Evolutionary conservation across 2,888 invertebrate genomes (phyloP).

Genomic region (Norana najaformis): DNA sequence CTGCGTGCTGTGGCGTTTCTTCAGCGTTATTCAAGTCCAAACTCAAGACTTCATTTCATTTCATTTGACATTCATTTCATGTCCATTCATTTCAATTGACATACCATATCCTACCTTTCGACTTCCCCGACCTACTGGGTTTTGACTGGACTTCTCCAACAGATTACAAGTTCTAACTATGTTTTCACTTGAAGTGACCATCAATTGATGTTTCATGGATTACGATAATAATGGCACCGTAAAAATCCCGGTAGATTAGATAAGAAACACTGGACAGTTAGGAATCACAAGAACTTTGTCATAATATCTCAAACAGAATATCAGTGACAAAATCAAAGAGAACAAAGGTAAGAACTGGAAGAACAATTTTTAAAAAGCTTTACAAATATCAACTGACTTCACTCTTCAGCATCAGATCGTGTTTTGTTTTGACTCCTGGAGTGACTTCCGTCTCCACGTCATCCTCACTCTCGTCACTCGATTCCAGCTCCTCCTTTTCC

Average conservation of each 20-base stretch:
- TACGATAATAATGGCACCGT: too few species aligned
- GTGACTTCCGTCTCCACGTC: constrained; percentile 58
- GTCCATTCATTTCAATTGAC: neutral
- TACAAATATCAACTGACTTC: constrained; percentile 49
- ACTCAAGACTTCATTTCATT: too few species aligned
- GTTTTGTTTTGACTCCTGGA: constrained; percentile 71
- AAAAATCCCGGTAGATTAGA: neutral
- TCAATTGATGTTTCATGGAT: too few species aligned
- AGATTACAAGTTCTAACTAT: neutral
- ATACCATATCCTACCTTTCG: neutral
- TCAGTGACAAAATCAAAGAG: neutral
- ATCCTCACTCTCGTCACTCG: constrained; percentile 57
- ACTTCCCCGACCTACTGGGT: neutral
- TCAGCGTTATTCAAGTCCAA: too few species aligned
- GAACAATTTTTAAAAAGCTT: neutral
- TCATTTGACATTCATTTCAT: neutral
- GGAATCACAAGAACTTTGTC: neutral
- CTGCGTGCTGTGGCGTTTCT: neutral
- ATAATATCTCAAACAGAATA: neutral
- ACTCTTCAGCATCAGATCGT: constrained; percentile 75
- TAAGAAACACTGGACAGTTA: neutral
- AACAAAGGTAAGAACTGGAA: neutral
- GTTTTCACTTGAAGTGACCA: neutral
- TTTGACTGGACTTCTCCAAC: neutral
- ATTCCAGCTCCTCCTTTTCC: constrained; percentile 49